These are phyloP conservation scores for Agrypnus murinus DNA, from an alignment of 2,888 invertebrate genomes.

Conservation along the genomic window DNA sequence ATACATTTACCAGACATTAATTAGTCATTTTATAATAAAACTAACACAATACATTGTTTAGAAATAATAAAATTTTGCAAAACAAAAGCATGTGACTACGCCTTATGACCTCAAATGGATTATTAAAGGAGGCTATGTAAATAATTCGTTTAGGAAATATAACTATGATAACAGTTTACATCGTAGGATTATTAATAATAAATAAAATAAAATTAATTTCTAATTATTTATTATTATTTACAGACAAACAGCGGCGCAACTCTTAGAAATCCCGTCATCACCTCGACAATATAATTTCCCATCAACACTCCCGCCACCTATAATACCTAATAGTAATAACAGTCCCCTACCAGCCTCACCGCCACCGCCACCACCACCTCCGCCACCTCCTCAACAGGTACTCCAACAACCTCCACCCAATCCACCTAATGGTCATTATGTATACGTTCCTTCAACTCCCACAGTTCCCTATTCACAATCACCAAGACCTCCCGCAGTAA, in stretches of 20 bases:
- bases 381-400: neutral
- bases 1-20: slow-evolving; percentile 17
- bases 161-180: neutral
- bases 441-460: neutral
- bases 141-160: neutral
- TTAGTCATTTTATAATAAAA: slow-evolving; percentile 24
- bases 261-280: slow-evolving; percentile 18
- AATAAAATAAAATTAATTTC: neutral
- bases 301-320: neutral
- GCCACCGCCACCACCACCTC: neutral
- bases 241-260: slow-evolving; percentile 28
- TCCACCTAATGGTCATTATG: too few relatives aligned
- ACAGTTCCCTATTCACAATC: slow-evolving; percentile 24
- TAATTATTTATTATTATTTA: neutral
- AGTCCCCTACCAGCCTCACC: neutral
- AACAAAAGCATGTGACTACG: slow-evolving; percentile 18
- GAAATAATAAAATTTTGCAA: slow-evolving; percentile 24
- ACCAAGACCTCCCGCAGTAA: slow-evolving; percentile 8
- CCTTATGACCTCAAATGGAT: slow-evolving; percentile 4
- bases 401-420: neutral
- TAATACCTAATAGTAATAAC: neutral
- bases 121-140: neutral
- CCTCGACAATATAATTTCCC: neutral
- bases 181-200: neutral
- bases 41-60: slow-evolving; percentile 10